Base-by-base conservation (phyloP, 2,797 vertebrate species). In the Hemitrygon akajei region DNA sequence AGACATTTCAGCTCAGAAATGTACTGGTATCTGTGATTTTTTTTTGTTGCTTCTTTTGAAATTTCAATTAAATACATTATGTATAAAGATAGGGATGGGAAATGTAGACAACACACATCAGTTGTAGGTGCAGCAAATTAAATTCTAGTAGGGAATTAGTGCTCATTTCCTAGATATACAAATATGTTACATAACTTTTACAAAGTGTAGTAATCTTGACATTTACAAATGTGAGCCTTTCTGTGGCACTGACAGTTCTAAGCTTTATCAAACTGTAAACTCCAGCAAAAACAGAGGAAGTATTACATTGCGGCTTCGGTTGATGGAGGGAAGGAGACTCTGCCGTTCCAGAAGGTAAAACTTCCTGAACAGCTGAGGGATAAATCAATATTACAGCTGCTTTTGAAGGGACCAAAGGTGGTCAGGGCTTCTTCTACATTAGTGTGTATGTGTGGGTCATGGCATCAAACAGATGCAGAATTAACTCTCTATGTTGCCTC, bases 31-130 rank as follows among this genome's bases (percentile, higher is more conserved):
- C 94, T 93, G 95, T 95, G 94, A 95, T 94, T 92, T 60, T 80
- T 81, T 95, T 95, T 94, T 94, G 95, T 95, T 95, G 94, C 95
- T 95, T 96, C 94, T 95, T 94, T 94, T 95, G 94, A 95, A 94
- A 95, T 94, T 95, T 95, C 95, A 93, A 82, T 95, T 95, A 95
- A 95, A 95, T 93, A 37, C 91, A 47, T 1, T 47, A 47, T 47
- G 94, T 95, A 95, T 94, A 95, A 95, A 93, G 94, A 95, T 95
- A 95, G 93, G 94, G 73, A 94, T 75, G 95, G 94, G 94, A 94
- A 87, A 94, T 94, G 75, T 93, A 95, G 95, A 95, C 95, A 95
- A 95, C 94, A 58, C 93, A 34, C 93, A 95, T 95, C 94, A 95
- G 94, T 96, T 95, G 95, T 94, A 95, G 77, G 47, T 94, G 89